Conservation (phyloP, 2,888 invertebrate genomes). For the Microctonus aethiopoides region DNA sequence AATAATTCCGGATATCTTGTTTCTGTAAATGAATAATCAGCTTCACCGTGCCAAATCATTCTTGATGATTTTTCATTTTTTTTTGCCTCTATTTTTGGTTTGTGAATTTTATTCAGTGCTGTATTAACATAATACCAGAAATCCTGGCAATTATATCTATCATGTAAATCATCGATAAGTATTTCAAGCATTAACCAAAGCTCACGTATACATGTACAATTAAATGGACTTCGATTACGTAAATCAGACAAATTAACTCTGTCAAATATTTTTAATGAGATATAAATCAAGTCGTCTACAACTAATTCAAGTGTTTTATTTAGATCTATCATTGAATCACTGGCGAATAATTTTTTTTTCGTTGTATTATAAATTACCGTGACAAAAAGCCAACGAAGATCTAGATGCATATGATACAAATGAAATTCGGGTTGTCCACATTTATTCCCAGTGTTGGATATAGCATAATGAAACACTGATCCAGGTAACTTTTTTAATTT, state of each 20-base stretch:
- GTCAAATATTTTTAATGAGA: conserved; percentile 63
- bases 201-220: conserved; percentile 72
- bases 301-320: conserved; percentile 50
- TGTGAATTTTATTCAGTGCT: conserved; percentile 57
- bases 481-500: conserved; percentile 61
- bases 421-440: conserved; percentile 68
- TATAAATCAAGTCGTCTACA: conserved; percentile 61
- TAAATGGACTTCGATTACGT: conserved; percentile 68
- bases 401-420: conserved; percentile 68
- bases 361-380: conserved; percentile 54
- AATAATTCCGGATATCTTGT: conserved; percentile 62
- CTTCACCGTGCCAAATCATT: conserved; percentile 38
- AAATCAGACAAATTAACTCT: conserved; percentile 66
- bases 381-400: conserved; percentile 67
- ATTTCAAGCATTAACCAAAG: conserved; percentile 71
- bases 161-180: conserved; percentile 62
- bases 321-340: conserved; percentile 50
- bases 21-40: conserved; percentile 43
- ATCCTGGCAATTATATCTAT: conserved; percentile 51
- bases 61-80: conserved; percentile 13
- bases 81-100: conserved; percentile 26
- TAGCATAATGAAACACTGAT: conserved; percentile 63
- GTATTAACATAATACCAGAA: conserved; percentile 69
- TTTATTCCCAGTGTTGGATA: conserved; percentile 65
- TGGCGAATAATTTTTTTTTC: conserved; percentile 42